Conservation (phyloP, 2,888 invertebrate species). For the Callimorpha dominula region DNA sequence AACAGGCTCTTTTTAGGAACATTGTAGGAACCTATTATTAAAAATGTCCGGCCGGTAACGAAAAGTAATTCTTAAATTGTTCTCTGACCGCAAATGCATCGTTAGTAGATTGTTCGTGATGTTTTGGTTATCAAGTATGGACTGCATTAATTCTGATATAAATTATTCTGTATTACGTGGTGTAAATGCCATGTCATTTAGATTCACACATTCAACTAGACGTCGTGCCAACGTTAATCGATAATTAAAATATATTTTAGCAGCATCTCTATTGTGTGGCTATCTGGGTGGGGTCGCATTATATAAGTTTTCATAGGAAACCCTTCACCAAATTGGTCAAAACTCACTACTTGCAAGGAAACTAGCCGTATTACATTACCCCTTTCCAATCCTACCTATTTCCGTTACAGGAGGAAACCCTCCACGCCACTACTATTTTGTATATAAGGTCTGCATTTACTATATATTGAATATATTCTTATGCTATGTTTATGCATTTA, state of each 20-base stretch:
- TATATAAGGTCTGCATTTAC: too few species aligned
- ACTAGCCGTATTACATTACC: too few species aligned
- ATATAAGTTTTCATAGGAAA: slow-evolving; percentile 36
- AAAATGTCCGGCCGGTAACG: neutral
- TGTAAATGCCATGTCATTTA: neutral
- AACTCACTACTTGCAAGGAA: too few species aligned
- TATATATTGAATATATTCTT: too few species aligned
- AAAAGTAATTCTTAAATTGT: slow-evolving; percentile 1
- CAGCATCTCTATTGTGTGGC: slow-evolving; percentile 58
- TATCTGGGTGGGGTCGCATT: slow-evolving; percentile 47
- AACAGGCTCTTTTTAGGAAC: neutral
- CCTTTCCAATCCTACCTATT: too few species aligned
- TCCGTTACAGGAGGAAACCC: too few species aligned
- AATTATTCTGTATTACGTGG: too few species aligned
- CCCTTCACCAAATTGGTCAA: too few species aligned
- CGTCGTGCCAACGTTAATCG: slow-evolving; percentile 53
- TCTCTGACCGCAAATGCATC: slow-evolving; percentile 3
- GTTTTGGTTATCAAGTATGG: neutral
- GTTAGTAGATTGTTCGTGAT: neutral
- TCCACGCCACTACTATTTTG: too few species aligned
- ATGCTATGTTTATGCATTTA: too few species aligned
- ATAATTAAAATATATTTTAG: slow-evolving; percentile 58
- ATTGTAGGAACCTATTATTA: neutral
- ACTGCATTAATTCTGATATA: too few species aligned
- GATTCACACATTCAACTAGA: slow-evolving; percentile 4